A percentile compares a stretch with the other conserved stretches of the same genome.
phyloP scores from a whole-genome alignment of 1,140 invertebrate species.

The Lepidostoma basale region DNA sequence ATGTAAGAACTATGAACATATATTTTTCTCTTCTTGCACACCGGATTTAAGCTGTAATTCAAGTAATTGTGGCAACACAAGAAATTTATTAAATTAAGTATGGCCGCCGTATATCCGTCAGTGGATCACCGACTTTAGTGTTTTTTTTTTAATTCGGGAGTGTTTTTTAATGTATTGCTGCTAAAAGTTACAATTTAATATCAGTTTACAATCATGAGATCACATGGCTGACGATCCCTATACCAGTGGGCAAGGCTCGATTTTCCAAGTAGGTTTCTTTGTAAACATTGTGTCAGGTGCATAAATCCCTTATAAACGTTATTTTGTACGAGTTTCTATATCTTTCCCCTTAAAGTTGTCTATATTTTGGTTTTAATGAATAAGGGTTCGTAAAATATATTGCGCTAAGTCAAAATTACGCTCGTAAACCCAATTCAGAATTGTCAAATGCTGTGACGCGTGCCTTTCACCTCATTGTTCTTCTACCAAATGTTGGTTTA shows the following conservation, averaged over 20 bases:
- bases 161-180: conserved; percentile 22
- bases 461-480: conserved; percentile 40
- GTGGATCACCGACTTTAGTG: conserved; percentile 26
- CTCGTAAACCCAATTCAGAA: neutral
- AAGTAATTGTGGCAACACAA: conserved; percentile 21
- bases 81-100: conserved; percentile 33
- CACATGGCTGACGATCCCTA: conserved; percentile 34
- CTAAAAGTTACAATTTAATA: conserved; percentile 5
- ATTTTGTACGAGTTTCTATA: neutral
- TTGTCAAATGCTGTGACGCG: conserved; percentile 23
- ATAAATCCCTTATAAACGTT: neutral
- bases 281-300: conserved; percentile 40
- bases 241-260: conserved; percentile 22
- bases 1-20: too few species aligned
- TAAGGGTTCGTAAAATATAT: neutral
- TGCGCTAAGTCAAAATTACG: neutral
- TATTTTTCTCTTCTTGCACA: neutral
- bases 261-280: conserved; percentile 31
- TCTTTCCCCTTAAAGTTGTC: neutral
- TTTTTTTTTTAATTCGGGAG: conserved; percentile 29
- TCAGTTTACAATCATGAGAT: conserved; percentile 20
- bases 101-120: conserved; percentile 37
- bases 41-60: neutral
- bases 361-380: neutral
- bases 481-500: conserved; percentile 21